Evolutionary conservation across 2,888 invertebrate genomes (phyloP).

Genomic region (Tricholauxania praeusta): DNA sequence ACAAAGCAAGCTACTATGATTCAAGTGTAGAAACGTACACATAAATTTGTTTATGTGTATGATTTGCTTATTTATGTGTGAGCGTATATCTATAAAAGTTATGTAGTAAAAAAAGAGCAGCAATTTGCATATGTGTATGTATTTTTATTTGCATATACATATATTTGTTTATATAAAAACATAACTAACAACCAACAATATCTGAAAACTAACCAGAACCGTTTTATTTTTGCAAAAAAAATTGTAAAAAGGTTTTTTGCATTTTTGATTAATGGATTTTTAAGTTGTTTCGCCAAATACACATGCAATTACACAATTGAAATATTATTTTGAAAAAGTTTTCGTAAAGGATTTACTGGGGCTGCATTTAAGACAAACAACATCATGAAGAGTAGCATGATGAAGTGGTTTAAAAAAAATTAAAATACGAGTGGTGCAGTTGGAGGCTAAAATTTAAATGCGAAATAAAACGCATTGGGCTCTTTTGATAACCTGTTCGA

Average conservation of each 20-base stretch:
- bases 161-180: neutral
- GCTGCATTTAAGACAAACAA: too few species aligned
- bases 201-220: neutral
- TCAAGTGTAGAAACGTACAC: neutral
- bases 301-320: too few species aligned
- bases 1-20: neutral
- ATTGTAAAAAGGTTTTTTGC: neutral
- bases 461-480: too few species aligned
- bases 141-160: neutral
- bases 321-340: too few species aligned
- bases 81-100: slow-evolving; percentile 3
- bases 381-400: too few species aligned
- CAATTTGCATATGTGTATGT: slow-evolving; percentile 13
- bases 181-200: neutral
- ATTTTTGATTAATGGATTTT: slow-evolving; percentile 35
- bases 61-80: slow-evolving; percentile 14
- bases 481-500: too few species aligned
- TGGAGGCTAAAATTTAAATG: too few species aligned
- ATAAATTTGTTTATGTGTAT: neutral
- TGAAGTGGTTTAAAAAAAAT: too few species aligned
- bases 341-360: too few species aligned
- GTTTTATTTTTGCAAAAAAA: too few species aligned
- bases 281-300: slow-evolving; percentile 4
- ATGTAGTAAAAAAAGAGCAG: slow-evolving; percentile 2
- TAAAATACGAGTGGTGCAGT: too few species aligned